Percentiles rank a stretch among this genome's conserved stretches.
These are phyloP conservation scores for Damaliscus lunatus DNA, from an alignment of 2,113 vertebrate species.

Conservation along the genomic window DNA sequence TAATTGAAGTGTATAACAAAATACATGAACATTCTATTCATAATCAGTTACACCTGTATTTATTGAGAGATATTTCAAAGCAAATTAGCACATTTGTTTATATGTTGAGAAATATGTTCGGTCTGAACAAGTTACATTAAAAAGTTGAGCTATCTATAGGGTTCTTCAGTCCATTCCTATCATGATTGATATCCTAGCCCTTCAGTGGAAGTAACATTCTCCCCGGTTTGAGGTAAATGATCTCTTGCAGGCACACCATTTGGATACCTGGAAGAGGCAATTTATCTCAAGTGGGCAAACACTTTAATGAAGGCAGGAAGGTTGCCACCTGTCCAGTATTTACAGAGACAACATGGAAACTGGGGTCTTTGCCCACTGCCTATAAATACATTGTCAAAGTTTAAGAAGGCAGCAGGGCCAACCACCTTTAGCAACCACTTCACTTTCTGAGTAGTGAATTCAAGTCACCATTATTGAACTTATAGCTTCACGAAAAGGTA, in stretches of 20 bases:
- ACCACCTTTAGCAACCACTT: not conserved
- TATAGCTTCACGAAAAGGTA: not conserved
- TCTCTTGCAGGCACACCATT: constrained; percentile 74
- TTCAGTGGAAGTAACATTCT: constrained; percentile 49
- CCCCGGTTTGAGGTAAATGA: constrained; percentile 77
- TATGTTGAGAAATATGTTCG: constrained; percentile 24
- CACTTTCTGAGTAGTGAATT: not conserved
- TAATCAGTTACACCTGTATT: not conserved
- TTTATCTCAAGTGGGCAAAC: constrained; percentile 72
- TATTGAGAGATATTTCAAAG: constrained; percentile 23
- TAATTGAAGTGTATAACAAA: not conserved
- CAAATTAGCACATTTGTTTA: constrained; percentile 29
- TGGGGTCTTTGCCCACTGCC: constrained; percentile 42
- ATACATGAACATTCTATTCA: not conserved
- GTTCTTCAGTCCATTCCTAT: constrained; percentile 21
- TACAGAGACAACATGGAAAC: constrained; percentile 49
- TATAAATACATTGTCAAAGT: constrained; percentile 38
- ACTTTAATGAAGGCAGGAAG: constrained; percentile 63
- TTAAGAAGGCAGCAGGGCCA: not conserved
- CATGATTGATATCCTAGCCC: constrained; percentile 61
- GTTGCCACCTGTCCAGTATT: constrained; percentile 73
- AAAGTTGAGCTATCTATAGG: not conserved
- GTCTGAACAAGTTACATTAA: not conserved
- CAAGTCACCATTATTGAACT: not conserved
- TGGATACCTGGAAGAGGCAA: constrained; percentile 67